Evolutionary conservation across 2,113 vertebrate species (phyloP).

Genomic region (Gavialis gangeticus): DNA sequence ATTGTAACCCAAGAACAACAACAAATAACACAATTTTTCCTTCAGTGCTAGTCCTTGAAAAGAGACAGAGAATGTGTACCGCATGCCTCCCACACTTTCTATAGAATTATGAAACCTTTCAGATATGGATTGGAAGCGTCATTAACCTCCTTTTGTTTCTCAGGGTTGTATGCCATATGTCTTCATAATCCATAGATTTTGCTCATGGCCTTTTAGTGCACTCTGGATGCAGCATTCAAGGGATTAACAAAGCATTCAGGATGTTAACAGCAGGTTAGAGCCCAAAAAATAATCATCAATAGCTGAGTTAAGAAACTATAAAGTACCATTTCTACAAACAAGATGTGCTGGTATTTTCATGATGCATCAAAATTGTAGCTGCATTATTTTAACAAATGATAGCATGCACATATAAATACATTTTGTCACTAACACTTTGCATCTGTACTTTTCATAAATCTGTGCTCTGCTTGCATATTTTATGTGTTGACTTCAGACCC

Average conservation of each 20-base stretch:
- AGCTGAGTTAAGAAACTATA: not conserved
- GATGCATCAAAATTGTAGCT: not conserved
- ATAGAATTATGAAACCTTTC: not conserved
- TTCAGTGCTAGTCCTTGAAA: not conserved
- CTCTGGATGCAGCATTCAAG: not conserved
- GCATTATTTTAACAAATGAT: not conserved
- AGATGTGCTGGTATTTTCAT: not conserved
- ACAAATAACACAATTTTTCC: rapidly evolving
- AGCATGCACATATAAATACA: not conserved
- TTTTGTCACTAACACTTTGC: not conserved
- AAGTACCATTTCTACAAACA: not conserved
- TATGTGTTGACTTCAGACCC: not conserved
- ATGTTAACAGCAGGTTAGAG: not conserved
- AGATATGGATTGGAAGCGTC: not conserved
- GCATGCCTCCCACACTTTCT: not conserved
- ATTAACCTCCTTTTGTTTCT: not conserved
- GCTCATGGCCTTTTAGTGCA: rapidly evolving
- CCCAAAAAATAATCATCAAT: not conserved
- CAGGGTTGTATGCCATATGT: not conserved
- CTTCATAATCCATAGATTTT: not conserved
- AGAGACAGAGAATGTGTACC: not conserved
- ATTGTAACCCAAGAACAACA: conserved; percentile 10
- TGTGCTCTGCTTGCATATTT: not conserved
- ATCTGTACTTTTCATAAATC: not conserved
- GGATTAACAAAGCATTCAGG: not conserved